These are phyloP conservation scores for Lepidurus apus DNA, from an alignment of 1,140 invertebrate genomes.

Conservation along the genomic window DNA sequence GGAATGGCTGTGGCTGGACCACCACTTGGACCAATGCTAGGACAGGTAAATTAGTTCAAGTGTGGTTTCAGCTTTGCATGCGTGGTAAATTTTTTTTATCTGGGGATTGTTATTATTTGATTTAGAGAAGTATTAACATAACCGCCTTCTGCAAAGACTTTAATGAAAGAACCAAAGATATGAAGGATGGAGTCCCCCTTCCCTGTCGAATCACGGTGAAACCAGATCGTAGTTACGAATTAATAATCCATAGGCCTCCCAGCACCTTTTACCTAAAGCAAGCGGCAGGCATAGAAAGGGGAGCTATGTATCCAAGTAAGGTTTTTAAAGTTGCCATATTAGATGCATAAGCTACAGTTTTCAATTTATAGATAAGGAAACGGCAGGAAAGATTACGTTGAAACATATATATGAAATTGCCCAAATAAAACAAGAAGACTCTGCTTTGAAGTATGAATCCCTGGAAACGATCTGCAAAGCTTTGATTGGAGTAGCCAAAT, in stretches of 20 bases:
- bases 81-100: slow-evolving; percentile 36
- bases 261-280: slow-evolving; percentile 82
- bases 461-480: slow-evolving; percentile 73
- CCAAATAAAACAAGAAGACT: slow-evolving; percentile 83
- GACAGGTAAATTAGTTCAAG: slow-evolving; percentile 59
- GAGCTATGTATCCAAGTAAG: slow-evolving; percentile 68
- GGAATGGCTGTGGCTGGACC: slow-evolving; percentile 79
- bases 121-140: slow-evolving; percentile 89
- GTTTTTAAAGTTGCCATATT: background rate
- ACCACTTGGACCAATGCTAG: slow-evolving; percentile 83
- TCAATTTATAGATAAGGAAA: slow-evolving; percentile 60
- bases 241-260: slow-evolving; percentile 79
- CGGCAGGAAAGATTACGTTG: slow-evolving; percentile 81
- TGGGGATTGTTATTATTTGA: slow-evolving; percentile 26
- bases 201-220: slow-evolving; percentile 74
- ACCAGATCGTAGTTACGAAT: slow-evolving; percentile 77
- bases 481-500: slow-evolving; percentile 67
- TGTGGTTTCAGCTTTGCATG: background rate
- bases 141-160: slow-evolving; percentile 97
- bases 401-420: slow-evolving; percentile 99
- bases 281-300: slow-evolving; percentile 84
- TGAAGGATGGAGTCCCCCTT: slow-evolving; percentile 87
- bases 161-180: slow-evolving; percentile 85
- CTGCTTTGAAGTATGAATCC: slow-evolving; percentile 57
- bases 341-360: slow-evolving; percentile 24